A percentile compares a stretch with the other conserved stretches of the same genome.
These are phyloP conservation scores for Chelon labrosus DNA, from an alignment of 2,797 vertebrate species.

Conservation along the genomic window DNA sequence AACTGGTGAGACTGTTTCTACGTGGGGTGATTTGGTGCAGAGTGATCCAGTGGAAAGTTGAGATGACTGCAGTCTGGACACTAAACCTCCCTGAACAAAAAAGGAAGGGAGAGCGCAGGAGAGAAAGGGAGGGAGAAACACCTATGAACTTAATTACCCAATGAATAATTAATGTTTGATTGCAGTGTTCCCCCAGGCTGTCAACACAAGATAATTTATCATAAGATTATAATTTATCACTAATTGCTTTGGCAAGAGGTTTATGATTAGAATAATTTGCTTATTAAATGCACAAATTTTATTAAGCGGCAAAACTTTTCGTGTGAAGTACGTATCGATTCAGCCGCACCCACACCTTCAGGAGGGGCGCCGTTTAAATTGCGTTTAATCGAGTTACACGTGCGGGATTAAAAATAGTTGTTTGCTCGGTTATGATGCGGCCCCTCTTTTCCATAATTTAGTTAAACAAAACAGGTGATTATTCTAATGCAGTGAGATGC, in stretches of 20 bases:
- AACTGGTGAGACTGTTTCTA: too few relatives aligned
- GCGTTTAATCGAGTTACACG: slow-evolving; percentile 74
- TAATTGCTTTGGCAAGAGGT: slow-evolving; percentile 88
- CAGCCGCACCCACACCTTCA: slow-evolving; percentile 56
- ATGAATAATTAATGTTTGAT: slow-evolving; percentile 90
- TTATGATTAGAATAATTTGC: slow-evolving; percentile 87
- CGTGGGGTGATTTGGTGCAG: too few relatives aligned
- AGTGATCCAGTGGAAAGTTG: slow-evolving; percentile 24
- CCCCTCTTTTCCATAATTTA: slow-evolving; percentile 74
- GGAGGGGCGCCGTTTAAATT: slow-evolving; percentile 46
- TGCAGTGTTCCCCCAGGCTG: slow-evolving; percentile 84
- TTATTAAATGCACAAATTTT: slow-evolving; percentile 86
- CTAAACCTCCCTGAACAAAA: slow-evolving; percentile 20
- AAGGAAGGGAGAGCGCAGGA: slow-evolving; percentile 12
- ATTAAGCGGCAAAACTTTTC: slow-evolving; percentile 79
- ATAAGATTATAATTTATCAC: slow-evolving; percentile 89
- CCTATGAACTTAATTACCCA: slow-evolving; percentile 89
- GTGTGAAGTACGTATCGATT: slow-evolving; percentile 66
- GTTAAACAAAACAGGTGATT: slow-evolving; percentile 83
- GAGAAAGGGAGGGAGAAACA: slow-evolving; percentile 64
- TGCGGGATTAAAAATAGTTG: slow-evolving; percentile 79
- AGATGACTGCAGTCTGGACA: slow-evolving; percentile 42
- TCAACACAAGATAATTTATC: slow-evolving; percentile 89
- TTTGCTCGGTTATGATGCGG: slow-evolving; percentile 75
- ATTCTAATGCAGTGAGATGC: slow-evolving; percentile 70